Evolutionary conservation across 1,140 invertebrate genomes (phyloP).

Genomic region (Drosophila leontia): DNA sequence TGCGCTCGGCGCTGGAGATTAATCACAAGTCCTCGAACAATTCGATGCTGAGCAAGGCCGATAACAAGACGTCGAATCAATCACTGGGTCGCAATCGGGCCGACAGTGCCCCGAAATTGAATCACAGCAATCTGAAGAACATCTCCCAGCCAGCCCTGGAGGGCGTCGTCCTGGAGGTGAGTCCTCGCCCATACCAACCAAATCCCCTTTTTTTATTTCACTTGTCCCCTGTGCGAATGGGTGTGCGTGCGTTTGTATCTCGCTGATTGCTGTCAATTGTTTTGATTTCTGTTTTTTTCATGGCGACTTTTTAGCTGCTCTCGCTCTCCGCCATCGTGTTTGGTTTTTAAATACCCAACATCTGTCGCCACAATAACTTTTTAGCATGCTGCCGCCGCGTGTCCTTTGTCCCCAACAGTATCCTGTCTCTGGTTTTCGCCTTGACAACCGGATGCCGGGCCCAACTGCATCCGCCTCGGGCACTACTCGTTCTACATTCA

Average conservation of each 20-base stretch:
- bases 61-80: constrained; percentile 86
- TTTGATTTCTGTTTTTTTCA: constrained; percentile 62
- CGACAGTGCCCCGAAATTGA: constrained; percentile 87
- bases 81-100: constrained; percentile 86
- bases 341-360: constrained; percentile 64
- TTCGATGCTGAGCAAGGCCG: constrained; percentile 83
- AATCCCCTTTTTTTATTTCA: not conserved
- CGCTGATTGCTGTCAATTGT: constrained; percentile 83
- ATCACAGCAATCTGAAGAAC: constrained; percentile 86
- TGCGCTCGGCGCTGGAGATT: constrained; percentile 88
- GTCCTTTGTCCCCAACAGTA: constrained; percentile 30
- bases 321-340: constrained; percentile 21
- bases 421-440: constrained; percentile 46
- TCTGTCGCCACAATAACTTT: constrained; percentile 78
- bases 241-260: constrained; percentile 28
- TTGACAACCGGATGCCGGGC: constrained; percentile 67
- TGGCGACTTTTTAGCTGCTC: constrained; percentile 6
- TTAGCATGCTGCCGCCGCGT: constrained; percentile 61
- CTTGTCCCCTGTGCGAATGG: constrained; percentile 16
- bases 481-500: constrained; percentile 14
- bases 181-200: constrained; percentile 35
- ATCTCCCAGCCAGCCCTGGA: constrained; percentile 87
- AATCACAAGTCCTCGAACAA: constrained; percentile 86
- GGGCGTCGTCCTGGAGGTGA: constrained; percentile 85
- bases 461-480: constrained; percentile 69